Base-by-base conservation (phyloP, 2,888 invertebrate species). In the Watsonalla binaria region DNA sequence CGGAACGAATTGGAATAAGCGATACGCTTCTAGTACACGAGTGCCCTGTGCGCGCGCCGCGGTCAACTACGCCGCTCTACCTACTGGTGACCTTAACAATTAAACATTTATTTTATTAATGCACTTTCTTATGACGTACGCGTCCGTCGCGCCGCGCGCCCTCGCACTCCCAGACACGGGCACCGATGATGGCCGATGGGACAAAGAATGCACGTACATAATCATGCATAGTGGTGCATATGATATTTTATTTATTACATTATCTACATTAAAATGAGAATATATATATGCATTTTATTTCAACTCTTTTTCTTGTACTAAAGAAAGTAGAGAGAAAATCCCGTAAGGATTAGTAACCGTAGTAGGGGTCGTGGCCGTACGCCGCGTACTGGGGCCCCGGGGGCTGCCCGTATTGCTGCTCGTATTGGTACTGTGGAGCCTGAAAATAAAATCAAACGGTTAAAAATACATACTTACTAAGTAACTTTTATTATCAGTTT, bases 21-120 rank as follows among this genome's bases (percentile, higher is more conserved):
- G 79, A 78, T 79, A 78, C 83, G 82, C 87, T 82, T 89, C 90
- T 90, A 86, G 82, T 86, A 88, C 88, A 86, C 89, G 90, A 86
- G 90, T 84, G 88, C 62, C 71, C 64, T 81, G 85, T 79, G 82
- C 88, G 88, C 85, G 87, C 84, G 84, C 85, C 72, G 79, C 78
- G 78, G 61, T 73, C 79, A 74, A 89, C 89, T 89, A 86, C 83
- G 73, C 74, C 73, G 70, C 76, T 75, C 79, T 74, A 75, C 75
- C 71, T 74, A 74, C 78, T 71, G 68, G 72, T 84, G 90, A 89
- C 90, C 90, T 90, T 90, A 85, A 81, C 85, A 85, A 89, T 89
- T 88, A 89, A 84, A 71, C 78, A 84, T 85, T 86, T 85, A 84
- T 87, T 86, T 83, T 86, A 89, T 85, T 86, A 86, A 84, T 87